Evolutionary conservation across 2,113 vertebrate genomes (phyloP).

Genomic region (Eurypyga helias): DNA sequence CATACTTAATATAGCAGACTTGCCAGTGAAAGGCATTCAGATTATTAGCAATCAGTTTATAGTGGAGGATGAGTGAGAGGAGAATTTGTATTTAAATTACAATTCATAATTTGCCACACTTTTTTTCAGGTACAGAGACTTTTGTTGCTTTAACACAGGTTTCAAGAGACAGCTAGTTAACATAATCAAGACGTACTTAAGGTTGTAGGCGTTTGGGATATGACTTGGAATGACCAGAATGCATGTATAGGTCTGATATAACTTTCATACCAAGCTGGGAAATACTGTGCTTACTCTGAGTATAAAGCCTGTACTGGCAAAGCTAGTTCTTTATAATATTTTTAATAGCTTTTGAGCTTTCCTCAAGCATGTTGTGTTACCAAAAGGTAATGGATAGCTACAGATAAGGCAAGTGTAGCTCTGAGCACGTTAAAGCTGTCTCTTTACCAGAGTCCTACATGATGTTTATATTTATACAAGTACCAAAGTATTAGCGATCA

Average conservation of each 20-base stretch:
- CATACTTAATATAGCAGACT: background rate
- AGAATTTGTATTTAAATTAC: background rate
- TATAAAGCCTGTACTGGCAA: background rate
- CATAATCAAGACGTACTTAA: background rate
- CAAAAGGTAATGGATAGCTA: background rate
- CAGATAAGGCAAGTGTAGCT: background rate
- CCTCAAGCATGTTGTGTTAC: background rate
- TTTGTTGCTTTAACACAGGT: background rate
- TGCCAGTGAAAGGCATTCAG: background rate
- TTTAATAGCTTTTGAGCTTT: background rate
- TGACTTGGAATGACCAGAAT: background rate
- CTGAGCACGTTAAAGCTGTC: background rate
- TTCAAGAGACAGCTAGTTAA: background rate
- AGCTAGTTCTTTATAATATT: background rate
- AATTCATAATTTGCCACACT: accelerated
- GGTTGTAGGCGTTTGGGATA: background rate
- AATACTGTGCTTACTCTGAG: background rate
- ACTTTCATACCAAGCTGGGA: background rate
- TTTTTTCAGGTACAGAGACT: background rate
- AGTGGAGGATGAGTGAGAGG: background rate
- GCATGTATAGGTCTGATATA: background rate
- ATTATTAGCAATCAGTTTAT: background rate
- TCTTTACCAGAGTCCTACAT: background rate
- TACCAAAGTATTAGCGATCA: background rate
- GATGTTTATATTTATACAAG: background rate